These are phyloP conservation scores for Luperina nickerlii DNA, from an alignment of 2,888 invertebrate species.

Conservation along the genomic window DNA sequence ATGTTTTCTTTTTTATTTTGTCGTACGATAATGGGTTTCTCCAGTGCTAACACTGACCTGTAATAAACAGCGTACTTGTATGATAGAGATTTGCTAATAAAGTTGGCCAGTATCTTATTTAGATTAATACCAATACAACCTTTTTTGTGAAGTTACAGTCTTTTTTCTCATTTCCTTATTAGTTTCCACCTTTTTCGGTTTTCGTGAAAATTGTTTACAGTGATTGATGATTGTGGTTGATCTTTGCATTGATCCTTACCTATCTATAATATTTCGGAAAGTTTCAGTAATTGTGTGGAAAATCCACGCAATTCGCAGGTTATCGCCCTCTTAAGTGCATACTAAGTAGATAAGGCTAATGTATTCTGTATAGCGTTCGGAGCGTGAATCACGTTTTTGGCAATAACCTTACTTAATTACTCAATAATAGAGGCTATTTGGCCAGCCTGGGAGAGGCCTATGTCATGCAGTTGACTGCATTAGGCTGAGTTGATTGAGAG, in stretches of 20 bases:
- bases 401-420: conserved; percentile 46
- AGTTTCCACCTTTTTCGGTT: background rate
- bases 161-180: background rate
- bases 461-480: no score
- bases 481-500: no score
- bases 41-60: no score
- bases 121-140: background rate
- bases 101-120: no score
- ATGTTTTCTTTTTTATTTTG: background rate
- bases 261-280: background rate
- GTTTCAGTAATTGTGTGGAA: conserved; percentile 15
- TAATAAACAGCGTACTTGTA: no score
- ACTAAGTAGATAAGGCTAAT: conserved; percentile 43
- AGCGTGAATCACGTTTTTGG: conserved; percentile 59
- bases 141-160: background rate
- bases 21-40: background rate
- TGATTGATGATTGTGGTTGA: background rate
- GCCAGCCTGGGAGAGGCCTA: no score
- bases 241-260: background rate
- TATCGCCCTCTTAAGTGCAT: conserved; percentile 31
- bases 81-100: no score
- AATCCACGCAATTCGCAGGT: conserved; percentile 23
- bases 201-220: background rate
- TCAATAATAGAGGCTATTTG: conserved; percentile 68
- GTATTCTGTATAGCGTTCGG: conserved; percentile 28